Base-by-base conservation (phyloP, 2,888 invertebrate species). In the Parthenolecanium corni region DNA sequence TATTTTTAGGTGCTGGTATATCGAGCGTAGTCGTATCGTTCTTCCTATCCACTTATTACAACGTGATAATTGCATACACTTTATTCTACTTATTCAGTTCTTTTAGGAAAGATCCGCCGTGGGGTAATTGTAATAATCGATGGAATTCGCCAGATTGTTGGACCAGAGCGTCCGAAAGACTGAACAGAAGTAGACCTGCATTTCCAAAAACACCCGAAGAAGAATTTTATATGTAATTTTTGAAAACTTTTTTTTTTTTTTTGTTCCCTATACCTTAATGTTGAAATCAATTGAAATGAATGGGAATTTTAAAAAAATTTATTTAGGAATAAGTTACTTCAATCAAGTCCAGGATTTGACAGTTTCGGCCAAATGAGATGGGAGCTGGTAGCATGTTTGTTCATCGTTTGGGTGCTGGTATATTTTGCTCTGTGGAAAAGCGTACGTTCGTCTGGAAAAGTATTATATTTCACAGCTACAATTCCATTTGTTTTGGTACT, bases 351-450 rank as follows among this genome's bases (percentile, higher is more conserved):
- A 16, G 91, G 92, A 25, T 85, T 94, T 65, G 89, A 92, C 71
- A 84, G 81, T 69, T 84, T 86, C 36, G 90, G 89, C 64, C 78
- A 77, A 67, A 77, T 94, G 72, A 80, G 91, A 70, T 91, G 91
- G 89, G 91, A 94, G 72, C 76, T 95, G 65, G 85, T 90, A 31
- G 85, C 90, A 52, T 91, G 93, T 71, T 79, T 95, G 63, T 80
- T 94, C 58, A 84, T 89, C 70, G 91, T 93, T 67, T 96, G 95
- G 95, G 80, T 93, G 66, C 77, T 95, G 70, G 91, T 95, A 62
- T 96, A 95, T 76, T 91, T 95, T 75, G 91, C 93, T 68, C 84
- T 95, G 56, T 95, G 93, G 90, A 95, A 94, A 76, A 93, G 93
- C 67, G 89, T 94, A 65, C 89, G 89, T 73, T 90, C 92, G n/a